Percentiles rank a stretch among this genome's conserved stretches.
Evolutionary conservation across 2,888 invertebrate genomes (phyloP).

Genomic region (Steromphala cineraria): DNA sequence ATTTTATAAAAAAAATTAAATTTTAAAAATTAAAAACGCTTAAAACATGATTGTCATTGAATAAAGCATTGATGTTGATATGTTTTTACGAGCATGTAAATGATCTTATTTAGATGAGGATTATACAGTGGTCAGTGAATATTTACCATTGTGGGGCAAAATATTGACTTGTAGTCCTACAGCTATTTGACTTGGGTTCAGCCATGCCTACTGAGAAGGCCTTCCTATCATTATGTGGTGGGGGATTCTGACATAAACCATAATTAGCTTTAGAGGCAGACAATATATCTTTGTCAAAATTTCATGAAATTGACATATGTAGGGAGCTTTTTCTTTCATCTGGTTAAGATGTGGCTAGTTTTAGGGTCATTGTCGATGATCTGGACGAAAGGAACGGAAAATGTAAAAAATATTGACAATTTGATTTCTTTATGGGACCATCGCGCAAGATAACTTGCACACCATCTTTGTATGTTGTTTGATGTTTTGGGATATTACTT

Average conservation of each 20-base stretch:
- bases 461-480: neutral
- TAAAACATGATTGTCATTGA: too few species aligned
- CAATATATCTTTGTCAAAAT: slow-evolving; percentile 5
- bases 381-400: neutral
- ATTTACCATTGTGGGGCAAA: too few species aligned
- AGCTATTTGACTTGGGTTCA: too few species aligned
- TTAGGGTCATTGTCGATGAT: neutral
- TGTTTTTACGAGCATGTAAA: too few species aligned
- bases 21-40: too few species aligned
- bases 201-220: too few species aligned
- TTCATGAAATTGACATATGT: slow-evolving; percentile 6
- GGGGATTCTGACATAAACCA: neutral
- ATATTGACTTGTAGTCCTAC: too few species aligned
- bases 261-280: neutral
- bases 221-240: too few species aligned
- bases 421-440: neutral
- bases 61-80: too few species aligned
- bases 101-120: too few species aligned
- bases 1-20: too few species aligned
- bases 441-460: neutral
- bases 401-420: neutral
- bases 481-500: neutral
- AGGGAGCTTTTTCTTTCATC: neutral
- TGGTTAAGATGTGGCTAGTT: neutral
- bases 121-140: too few species aligned